These are phyloP conservation scores for Plutomurus gul DNA, from an alignment of 1,140 invertebrate genomes.

Conservation along the genomic window DNA sequence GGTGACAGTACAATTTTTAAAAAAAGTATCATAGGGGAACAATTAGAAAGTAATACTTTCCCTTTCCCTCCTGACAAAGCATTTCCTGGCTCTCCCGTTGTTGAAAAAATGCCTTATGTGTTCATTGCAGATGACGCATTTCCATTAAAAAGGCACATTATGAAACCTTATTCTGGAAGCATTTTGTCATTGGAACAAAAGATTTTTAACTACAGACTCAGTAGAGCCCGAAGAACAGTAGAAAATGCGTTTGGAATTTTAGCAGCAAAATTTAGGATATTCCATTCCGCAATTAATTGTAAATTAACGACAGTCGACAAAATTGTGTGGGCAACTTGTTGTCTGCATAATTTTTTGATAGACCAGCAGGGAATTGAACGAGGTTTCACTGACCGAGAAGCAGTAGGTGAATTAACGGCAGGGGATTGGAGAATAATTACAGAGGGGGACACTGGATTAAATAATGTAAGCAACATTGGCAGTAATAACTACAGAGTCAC, in stretches of 20 bases:
- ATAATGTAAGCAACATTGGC: too few relatives aligned
- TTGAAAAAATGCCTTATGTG: constrained; percentile 42
- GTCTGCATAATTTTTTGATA: too few relatives aligned
- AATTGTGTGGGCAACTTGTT: too few relatives aligned
- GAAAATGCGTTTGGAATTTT: constrained; percentile 64
- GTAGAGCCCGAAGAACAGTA: constrained; percentile 57
- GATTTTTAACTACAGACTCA: constrained; percentile 53
- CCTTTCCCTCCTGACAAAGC: constrained; percentile 44
- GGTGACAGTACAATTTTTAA: constrained; percentile 41
- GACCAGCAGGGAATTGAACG: too few relatives aligned
- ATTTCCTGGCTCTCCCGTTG: constrained; percentile 39
- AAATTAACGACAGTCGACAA: too few relatives aligned
- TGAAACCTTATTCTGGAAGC: constrained; percentile 58
- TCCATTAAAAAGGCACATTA: constrained; percentile 53
- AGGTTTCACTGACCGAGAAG: too few relatives aligned
- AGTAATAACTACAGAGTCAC: too few relatives aligned
- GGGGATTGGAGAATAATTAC: too few relatives aligned
- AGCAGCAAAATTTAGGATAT: constrained; percentile 55
- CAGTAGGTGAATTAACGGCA: too few relatives aligned
- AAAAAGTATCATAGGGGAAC: neutral
- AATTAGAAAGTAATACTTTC: constrained; percentile 39
- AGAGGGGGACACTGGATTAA: too few relatives aligned
- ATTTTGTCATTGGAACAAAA: neutral
- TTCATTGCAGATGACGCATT: constrained; percentile 55
- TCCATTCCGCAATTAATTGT: neutral